A percentile compares a stretch with the other conserved stretches of the same genome.
These are phyloP conservation scores for Bombus huntii DNA, from an alignment of 1,140 invertebrate species.

Conservation along the genomic window DNA sequence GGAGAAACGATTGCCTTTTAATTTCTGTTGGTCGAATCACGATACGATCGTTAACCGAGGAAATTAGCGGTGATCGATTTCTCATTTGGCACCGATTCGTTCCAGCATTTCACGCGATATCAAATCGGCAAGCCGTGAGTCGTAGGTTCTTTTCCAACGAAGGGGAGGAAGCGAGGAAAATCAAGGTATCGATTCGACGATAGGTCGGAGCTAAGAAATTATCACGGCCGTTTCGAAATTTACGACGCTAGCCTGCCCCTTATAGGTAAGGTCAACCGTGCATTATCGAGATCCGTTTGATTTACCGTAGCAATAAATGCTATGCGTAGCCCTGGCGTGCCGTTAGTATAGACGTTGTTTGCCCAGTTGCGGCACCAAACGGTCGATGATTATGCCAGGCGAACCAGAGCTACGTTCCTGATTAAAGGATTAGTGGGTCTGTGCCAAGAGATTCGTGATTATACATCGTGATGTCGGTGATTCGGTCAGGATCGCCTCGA, in stretches of 20 bases:
- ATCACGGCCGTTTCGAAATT: conserved; percentile 22
- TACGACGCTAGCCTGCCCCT: conserved; percentile 35
- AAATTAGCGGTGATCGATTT: conserved; percentile 10
- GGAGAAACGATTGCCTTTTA: background rate
- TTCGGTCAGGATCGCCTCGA: background rate
- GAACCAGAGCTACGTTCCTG: conserved; percentile 41
- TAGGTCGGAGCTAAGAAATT: conserved; percentile 21
- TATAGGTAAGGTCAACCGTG: conserved; percentile 50
- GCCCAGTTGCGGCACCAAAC: conserved; percentile 47
- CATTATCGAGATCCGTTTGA: conserved; percentile 73
- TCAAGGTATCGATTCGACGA: conserved; percentile 7
- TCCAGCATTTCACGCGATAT: background rate
- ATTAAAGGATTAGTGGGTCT: conserved; percentile 55
- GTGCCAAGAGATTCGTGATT: conserved; percentile 49
- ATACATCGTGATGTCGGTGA: conserved; percentile 34
- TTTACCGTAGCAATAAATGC: conserved; percentile 74
- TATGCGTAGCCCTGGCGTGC: conserved; percentile 19
- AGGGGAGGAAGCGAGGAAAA: background rate
- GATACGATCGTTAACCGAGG: background rate
- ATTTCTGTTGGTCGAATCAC: background rate
- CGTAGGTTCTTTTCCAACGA: background rate
- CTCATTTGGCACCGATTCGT: background rate
- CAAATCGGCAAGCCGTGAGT: background rate
- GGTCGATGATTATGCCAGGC: conserved; percentile 34
- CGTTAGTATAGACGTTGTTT: conserved; percentile 47